These are phyloP conservation scores for Metallyticus violacea DNA, from an alignment of 2,888 invertebrate species.

Conservation along the genomic window DNA sequence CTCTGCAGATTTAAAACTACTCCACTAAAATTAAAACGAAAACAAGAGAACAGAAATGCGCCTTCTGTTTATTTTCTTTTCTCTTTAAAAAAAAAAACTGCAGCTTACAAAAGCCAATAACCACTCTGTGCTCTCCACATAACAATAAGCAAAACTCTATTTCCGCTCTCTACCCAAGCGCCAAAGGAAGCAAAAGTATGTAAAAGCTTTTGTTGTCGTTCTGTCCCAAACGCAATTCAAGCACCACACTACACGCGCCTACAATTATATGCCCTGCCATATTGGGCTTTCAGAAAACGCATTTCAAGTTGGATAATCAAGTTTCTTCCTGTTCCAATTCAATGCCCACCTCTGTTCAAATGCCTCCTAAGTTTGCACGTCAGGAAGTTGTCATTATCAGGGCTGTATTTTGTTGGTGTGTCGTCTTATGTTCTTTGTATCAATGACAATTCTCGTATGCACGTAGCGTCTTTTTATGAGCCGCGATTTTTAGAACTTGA, in stretches of 20 bases:
- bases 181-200: neutral
- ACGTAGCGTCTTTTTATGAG: too few species aligned
- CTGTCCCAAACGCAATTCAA: too few species aligned
- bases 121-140: neutral
- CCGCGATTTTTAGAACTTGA: too few species aligned
- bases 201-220: neutral
- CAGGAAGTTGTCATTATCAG: too few species aligned
- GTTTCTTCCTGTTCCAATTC: neutral
- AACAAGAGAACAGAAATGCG: neutral
- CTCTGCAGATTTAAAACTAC: neutral
- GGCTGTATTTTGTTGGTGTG: too few species aligned
- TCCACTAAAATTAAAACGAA: too few species aligned
- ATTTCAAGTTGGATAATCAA: neutral
- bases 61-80: neutral
- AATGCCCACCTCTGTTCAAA: too few species aligned
- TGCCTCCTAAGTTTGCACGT: too few species aligned
- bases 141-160: neutral
- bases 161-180: neutral
- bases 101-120: neutral
- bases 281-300: neutral
- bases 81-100: too few species aligned
- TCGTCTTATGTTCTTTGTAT: too few species aligned
- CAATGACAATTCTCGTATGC: too few species aligned
- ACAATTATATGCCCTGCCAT: neutral
- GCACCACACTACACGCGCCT: neutral